These are phyloP conservation scores for Diachasmimorpha longicaudata DNA, from an alignment of 1,140 invertebrate species.

Conservation along the genomic window DNA sequence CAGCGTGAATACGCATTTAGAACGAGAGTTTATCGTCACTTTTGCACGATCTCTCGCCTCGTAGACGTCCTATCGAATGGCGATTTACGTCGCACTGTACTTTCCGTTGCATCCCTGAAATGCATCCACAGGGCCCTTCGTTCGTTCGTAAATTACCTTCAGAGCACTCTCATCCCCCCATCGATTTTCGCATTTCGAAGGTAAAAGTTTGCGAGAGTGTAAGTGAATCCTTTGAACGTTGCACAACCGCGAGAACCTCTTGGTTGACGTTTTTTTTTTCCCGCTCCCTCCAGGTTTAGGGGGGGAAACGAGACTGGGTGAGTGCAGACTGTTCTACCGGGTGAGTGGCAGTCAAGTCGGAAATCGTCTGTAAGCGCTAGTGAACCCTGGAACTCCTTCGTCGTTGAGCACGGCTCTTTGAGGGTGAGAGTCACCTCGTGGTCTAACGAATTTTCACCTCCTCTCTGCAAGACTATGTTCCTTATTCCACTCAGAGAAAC, in stretches of 20 bases:
- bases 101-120: constrained; percentile 6
- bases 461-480: not conserved
- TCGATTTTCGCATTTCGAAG: not conserved
- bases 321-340: constrained; percentile 12
- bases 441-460: not conserved
- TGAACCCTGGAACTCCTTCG: not conserved
- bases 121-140: not conserved
- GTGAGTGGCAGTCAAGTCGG: not conserved
- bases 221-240: constrained; percentile 19
- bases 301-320: constrained; percentile 7
- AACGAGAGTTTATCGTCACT: not conserved
- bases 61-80: constrained; percentile 19
- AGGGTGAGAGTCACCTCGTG: not conserved
- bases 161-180: not conserved
- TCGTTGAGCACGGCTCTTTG: not conserved
- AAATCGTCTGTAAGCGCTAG: not conserved
- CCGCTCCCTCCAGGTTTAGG: not conserved
- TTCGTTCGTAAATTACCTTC: not conserved
- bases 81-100: constrained; percentile 31
- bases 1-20: not conserved
- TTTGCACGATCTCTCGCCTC: not conserved
- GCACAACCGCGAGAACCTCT: constrained; percentile 12
- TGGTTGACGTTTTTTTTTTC: constrained; percentile 9
- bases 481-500: not conserved
- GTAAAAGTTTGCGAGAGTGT: constrained; percentile 2